Percentiles rank a stretch among this genome's conserved stretches.
Conservation (phyloP, 30 jellyfish, hydroid and myxozoan genomes). For the Sanderia malayensis region DNA sequence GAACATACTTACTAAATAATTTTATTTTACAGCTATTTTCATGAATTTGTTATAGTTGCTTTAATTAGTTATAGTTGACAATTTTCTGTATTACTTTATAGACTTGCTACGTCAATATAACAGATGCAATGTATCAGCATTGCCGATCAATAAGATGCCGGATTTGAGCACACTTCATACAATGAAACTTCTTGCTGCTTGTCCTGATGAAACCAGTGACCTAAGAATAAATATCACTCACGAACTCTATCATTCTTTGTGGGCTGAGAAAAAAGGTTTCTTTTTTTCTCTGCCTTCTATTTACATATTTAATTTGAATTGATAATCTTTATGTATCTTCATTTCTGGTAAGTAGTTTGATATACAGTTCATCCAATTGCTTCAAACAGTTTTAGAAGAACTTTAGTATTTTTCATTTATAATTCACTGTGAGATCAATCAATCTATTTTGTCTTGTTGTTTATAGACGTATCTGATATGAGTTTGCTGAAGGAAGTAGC, state of each 20-base stretch:
- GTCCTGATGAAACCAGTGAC: constrained; percentile 71
- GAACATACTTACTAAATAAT: no score
- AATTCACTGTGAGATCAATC: no score
- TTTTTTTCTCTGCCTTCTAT: not conserved
- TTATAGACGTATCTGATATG: constrained; percentile 73
- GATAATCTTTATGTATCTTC: no score
- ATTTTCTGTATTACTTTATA: constrained; percentile 13
- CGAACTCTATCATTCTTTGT: constrained; percentile 62
- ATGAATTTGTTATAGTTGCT: no score
- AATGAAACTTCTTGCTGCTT: constrained; percentile 85
- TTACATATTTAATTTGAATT: no score
- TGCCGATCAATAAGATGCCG: constrained; percentile 68
- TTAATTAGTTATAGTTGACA: no score
- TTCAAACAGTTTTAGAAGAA: no score
- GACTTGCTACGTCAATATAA: constrained; percentile 69
- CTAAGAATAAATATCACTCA: constrained; percentile 68
- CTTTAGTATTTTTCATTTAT: no score
- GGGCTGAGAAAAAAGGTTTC: constrained; percentile 87
- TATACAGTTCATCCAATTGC: no score
- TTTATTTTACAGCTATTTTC: no score
- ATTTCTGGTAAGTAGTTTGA: no score
- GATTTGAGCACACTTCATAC: constrained; percentile 76
- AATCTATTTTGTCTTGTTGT: no score
- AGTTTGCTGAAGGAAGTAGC: constrained; percentile 58
- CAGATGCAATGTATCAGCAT: constrained; percentile 65